A percentile compares a stretch with the other conserved stretches of the same genome.
These are phyloP conservation scores for Ischnus inquisitorius DNA, from an alignment of 2,888 invertebrate species.

Conservation along the genomic window DNA sequence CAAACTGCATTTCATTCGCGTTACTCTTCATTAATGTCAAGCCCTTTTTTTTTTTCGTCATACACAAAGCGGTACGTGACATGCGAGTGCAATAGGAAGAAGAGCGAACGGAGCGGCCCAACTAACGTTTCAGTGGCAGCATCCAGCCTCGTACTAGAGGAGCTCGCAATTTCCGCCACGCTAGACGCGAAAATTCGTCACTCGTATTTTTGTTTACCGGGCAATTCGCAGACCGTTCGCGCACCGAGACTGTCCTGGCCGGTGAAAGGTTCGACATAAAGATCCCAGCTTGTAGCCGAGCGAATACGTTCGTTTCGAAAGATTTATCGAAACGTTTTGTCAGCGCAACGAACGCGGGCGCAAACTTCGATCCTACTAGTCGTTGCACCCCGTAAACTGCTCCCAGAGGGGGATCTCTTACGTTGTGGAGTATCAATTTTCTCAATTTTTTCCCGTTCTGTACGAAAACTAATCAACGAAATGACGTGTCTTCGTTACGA, in stretches of 20 bases:
- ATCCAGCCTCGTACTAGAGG: slow-evolving; percentile 27
- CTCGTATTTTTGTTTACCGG: slow-evolving; percentile 26
- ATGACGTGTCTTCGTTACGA: too few relatives aligned
- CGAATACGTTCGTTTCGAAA: not conserved
- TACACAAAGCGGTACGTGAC: slow-evolving; percentile 27
- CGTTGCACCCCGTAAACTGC: not conserved
- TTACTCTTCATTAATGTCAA: slow-evolving; percentile 76
- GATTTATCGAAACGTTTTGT: slow-evolving; percentile 15
- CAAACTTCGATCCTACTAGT: not conserved
- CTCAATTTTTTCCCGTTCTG: too few relatives aligned
- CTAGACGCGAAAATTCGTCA: slow-evolving; percentile 34
- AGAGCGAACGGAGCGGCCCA: not conserved
- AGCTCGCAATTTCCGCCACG: slow-evolving; percentile 31
- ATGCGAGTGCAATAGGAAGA: slow-evolving; percentile 44
- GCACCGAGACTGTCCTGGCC: not conserved
- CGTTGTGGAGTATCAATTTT: too few relatives aligned
- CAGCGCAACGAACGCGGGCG: not conserved
- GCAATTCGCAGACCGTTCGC: not conserved
- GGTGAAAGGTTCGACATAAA: slow-evolving; percentile 3
- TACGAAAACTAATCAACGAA: too few relatives aligned
- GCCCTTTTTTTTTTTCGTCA: slow-evolving; percentile 50
- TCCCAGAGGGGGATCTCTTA: too few relatives aligned
- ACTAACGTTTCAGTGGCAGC: not conserved
- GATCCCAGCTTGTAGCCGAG: not conserved
- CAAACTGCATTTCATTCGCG: slow-evolving; percentile 70